phyloP scores from a whole-genome alignment of 2,113 vertebrate genomes.

The Chionis minor region DNA sequence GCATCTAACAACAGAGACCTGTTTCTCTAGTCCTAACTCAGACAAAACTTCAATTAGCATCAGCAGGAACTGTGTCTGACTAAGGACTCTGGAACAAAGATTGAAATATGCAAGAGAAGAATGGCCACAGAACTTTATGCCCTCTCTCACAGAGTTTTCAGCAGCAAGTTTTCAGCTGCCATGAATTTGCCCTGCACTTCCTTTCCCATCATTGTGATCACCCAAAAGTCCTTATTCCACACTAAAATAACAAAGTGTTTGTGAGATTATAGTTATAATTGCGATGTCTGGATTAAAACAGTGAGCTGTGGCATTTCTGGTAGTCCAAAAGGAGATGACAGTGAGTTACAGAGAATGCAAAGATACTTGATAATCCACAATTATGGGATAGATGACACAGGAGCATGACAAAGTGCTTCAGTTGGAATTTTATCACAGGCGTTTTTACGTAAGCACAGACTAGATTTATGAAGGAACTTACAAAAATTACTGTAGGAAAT shows the following conservation, averaged over 20 bases:
- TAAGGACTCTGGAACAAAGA: neutral
- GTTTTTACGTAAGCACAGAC: neutral
- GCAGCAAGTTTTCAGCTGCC: neutral
- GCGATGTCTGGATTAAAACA: neutral
- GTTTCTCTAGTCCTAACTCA: neutral
- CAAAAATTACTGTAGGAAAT: neutral
- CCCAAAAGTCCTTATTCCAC: neutral
- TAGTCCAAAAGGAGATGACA: neutral
- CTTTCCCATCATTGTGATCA: conserved; percentile 35
- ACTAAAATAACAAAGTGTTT: neutral
- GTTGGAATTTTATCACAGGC: neutral
- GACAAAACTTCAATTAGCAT: neutral
- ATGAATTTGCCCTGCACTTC: neutral
- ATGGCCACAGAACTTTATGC: neutral
- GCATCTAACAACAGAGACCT: neutral
- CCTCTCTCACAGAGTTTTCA: neutral
- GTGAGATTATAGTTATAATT: neutral
- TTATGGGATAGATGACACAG: neutral
- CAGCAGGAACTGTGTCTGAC: neutral
- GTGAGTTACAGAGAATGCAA: neutral
- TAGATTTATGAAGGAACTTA: neutral
- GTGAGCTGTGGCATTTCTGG: conserved; percentile 9
- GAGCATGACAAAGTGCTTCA: neutral
- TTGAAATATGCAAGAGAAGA: neutral
- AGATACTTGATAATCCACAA: neutral